Base-by-base conservation (phyloP, 2,888 invertebrate species). In the Pocota personata region DNA sequence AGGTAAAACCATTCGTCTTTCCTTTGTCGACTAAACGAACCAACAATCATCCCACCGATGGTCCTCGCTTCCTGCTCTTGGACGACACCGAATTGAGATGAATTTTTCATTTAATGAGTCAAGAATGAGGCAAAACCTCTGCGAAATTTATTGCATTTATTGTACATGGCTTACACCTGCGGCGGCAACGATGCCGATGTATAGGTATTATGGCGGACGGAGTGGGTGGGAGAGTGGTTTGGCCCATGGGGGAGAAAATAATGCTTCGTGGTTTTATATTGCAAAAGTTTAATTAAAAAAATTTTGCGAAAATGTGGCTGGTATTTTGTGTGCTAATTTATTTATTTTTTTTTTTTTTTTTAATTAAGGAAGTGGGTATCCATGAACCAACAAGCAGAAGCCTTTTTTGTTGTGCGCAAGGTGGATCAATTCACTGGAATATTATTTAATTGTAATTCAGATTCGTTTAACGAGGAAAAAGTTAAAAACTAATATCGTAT, bases 21-120 rank as follows among this genome's bases (percentile, higher is more conserved):
- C 24, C 32, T 16, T 37, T 60, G 24, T 27, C 69, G 43, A 32
- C 52, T 55, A 37, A 8, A 2, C 37, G 27, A 27, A 55, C 2
- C 24, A 37, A 16, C 24, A 37, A 14, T 27, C 27, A 62, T 7
- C 40, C 62, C 43, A 7, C 50, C n/a, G 62, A 27, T 27, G 43
- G 43, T 30, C 43, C 16, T 46, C 14, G 21, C 21, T 55, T 55
- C 55, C 55, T 43, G 50, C 46, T 46, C 24, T 27, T 55, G 52
- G 52, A 46, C 37, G 73, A 60, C 50, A 60, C 62, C 32, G 46
- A 64, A 76, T 66, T 66, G 35, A 66, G 75, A 76, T 76, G 66
- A 76, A 66, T 76, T 64, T 76, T 76, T 66, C 66, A 66, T 76
- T 66, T 46, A 76, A 76, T 66, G 66, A 66, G 66, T 57, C 57